Conservation (phyloP, 2,888 invertebrate species). For the Automeris io region DNA sequence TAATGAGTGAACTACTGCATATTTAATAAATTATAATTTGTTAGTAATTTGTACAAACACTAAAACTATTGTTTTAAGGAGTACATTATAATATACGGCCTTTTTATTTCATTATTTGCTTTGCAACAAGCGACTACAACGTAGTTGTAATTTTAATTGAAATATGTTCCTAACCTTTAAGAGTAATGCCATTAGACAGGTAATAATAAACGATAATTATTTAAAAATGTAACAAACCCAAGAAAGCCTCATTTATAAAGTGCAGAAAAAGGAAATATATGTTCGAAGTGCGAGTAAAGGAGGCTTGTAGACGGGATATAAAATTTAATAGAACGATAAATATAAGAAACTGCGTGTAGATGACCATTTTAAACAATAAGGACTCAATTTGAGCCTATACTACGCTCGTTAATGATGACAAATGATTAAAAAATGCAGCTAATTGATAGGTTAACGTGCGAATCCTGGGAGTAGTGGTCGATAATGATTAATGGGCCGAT, state of each 20-base stretch:
- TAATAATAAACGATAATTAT: constrained; percentile 33
- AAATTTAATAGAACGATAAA: constrained; percentile 14
- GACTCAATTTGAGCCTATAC: constrained; percentile 31
- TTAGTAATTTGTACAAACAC: too few relatives aligned
- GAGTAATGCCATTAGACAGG: constrained; percentile 25
- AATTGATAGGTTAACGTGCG: constrained; percentile 54
- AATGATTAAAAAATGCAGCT: constrained; percentile 55
- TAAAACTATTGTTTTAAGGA: too few relatives aligned
- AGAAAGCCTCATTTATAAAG: constrained; percentile 18
- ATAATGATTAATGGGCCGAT: constrained; percentile 48
- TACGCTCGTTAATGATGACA: constrained; percentile 50
- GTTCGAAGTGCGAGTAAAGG: constrained; percentile 23
- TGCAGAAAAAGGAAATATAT: constrained; percentile 24
- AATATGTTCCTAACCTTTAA: constrained; percentile 29
- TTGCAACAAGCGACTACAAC: constrained; percentile 5
- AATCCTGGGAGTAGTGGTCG: constrained; percentile 52
- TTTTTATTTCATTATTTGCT: too few relatives aligned
- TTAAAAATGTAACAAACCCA: constrained; percentile 26
- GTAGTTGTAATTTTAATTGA: constrained; percentile 5
- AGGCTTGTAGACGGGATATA: constrained; percentile 6
- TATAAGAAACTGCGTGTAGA: constrained; percentile 19
- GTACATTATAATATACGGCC: too few relatives aligned
- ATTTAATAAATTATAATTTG: too few relatives aligned
- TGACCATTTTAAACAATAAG: constrained; percentile 31
- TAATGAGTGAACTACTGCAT: too few relatives aligned